These are phyloP conservation scores for Petrolisthes manimaculis DNA, from an alignment of 2,888 invertebrate species.

Conservation along the genomic window DNA sequence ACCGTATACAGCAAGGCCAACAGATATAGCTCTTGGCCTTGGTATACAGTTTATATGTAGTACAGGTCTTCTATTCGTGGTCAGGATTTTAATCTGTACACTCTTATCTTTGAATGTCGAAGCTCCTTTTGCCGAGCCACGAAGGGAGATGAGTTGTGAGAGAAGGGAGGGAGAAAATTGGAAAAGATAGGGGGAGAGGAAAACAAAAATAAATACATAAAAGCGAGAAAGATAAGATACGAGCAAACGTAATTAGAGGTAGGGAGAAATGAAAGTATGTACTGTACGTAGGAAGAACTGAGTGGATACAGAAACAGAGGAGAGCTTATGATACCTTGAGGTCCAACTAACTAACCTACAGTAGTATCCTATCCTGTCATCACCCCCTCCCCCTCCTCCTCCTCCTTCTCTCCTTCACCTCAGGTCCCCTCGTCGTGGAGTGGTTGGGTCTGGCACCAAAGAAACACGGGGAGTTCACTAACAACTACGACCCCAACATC, in stretches of 20 bases:
- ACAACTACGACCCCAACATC: constrained; percentile 76
- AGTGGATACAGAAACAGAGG: background rate
- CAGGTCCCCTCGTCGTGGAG: constrained; percentile 67
- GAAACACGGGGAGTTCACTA: constrained; percentile 73
- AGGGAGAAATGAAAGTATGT: background rate
- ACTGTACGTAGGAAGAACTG: background rate
- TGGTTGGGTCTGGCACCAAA: constrained; percentile 74
- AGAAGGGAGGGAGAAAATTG: background rate
- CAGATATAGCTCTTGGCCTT: no score
- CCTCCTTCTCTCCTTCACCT: background rate
- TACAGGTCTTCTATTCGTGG: no score
- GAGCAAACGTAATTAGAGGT: background rate
- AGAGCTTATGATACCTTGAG: background rate
- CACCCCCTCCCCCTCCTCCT: background rate
- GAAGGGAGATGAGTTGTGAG: background rate
- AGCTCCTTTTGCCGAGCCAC: no score
- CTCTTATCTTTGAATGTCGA: no score
- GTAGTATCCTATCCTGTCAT: background rate
- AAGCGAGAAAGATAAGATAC: background rate
- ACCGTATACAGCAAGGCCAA: no score
- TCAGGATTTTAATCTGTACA: no score
- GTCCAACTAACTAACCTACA: no score
- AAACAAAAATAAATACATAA: no score
- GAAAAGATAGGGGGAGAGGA: background rate
- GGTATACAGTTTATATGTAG: no score